Base-by-base conservation (phyloP, 92 coral and sea anemone genomes). In the Pocillopora meandrina region DNA sequence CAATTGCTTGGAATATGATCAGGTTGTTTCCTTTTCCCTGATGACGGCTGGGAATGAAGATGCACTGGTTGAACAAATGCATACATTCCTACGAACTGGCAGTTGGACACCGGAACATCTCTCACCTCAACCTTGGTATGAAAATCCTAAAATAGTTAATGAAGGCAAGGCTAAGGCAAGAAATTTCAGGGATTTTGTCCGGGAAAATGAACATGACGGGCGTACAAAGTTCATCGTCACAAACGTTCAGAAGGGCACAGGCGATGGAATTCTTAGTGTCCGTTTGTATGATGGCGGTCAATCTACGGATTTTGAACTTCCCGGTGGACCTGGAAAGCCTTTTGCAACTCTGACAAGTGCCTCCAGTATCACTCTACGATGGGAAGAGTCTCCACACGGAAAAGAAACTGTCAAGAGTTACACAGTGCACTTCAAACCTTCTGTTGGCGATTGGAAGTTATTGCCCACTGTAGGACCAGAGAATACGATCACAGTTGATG, bases 341-440 rank as follows among this genome's bases (percentile, higher is more conserved):
- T 13, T 7, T 17, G 58, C 68, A 62, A 10, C 42, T 9, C 0
- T 19, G 18, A 36, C 13, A 26, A 61, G 31, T 77, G 71, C 36
- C 36, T 36, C 82, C 0, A 42, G 58, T 3, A 36, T 63, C 14
- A 77, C 58, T 1, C 26, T 36, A 42, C 35, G 1, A 16, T 60
- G 68, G 81, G 61, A 76, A 68, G 68, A 33, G 10, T 75, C 79
- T 7, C 79, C 79, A 17, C 56, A 20, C 0, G 79, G 81, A 61
- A 35, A 26, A 61, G 18, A 10, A 26, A 60, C 26, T 1, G 70
- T 59, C 70, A 70, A 76, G 62, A 76, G 9, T 56, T 76, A 76
- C 81, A 76, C 70, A 56, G 70, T 76, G 1, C 49, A 76, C 69
- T 76, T 60, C n/a, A 52, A 10, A 19, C 56, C 66, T 59, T 49